Evolutionary conservation across 2,888 invertebrate species (phyloP).

Genomic region (Cerceris rybyensis): DNA sequence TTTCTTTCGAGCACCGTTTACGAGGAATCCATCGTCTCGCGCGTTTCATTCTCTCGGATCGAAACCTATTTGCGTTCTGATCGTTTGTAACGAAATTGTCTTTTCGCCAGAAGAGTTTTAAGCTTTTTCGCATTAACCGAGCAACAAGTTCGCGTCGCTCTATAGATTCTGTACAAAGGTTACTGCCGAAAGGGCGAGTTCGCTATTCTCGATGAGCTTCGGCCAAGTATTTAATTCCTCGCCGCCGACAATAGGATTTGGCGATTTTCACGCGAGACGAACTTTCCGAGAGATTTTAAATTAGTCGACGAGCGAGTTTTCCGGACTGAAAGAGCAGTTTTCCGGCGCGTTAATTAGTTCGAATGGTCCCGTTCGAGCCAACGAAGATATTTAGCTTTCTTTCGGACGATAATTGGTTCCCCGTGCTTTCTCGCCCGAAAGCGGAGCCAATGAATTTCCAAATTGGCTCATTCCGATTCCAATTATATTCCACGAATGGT

Average conservation of each 20-base stretch:
- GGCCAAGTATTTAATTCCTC: too few species aligned
- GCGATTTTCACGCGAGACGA: background rate
- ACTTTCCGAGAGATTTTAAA: background rate
- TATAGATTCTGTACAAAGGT: too few species aligned
- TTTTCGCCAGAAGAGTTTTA: too few species aligned
- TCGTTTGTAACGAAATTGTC: too few species aligned
- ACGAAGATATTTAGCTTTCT: conserved; percentile 10
- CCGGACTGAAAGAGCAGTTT: background rate
- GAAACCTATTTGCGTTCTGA: too few species aligned
- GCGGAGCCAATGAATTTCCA: conserved; percentile 41
- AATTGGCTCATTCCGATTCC: conserved; percentile 52
- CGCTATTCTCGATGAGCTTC: too few species aligned
- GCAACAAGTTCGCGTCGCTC: too few species aligned
- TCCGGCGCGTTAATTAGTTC: background rate
- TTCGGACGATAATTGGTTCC: conserved; percentile 19
- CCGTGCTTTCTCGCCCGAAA: conserved; percentile 4
- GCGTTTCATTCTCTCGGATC: too few species aligned
- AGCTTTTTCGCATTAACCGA: too few species aligned
- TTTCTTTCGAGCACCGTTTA: too few species aligned
- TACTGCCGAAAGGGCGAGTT: too few species aligned
- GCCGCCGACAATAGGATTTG: background rate
- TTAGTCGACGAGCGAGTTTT: background rate
- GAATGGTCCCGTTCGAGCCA: background rate
- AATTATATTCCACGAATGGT: conserved; percentile 55
- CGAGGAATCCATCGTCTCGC: too few species aligned